Evolutionary conservation across 1,140 invertebrate species (phyloP), one percentile per base, ranked within the genome.

Genomic region (Anoplolepis gracilipes): DNA sequence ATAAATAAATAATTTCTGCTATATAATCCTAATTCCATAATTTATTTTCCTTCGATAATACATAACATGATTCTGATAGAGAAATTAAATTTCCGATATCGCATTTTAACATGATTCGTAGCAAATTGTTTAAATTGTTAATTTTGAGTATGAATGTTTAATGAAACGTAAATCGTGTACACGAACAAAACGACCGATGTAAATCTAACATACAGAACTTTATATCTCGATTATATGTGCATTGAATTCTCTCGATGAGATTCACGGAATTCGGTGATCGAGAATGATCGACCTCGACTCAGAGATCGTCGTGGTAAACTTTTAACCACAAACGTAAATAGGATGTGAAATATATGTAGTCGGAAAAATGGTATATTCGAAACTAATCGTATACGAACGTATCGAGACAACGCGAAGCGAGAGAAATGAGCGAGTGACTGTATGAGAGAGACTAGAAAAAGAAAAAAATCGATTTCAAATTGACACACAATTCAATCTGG

Each of bases 91-190:
- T 53, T 13, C 22, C 7, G 42, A 69, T 55, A 25, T 36, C 67
- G 5, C 22, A 13, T 28, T 36, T 19, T 39, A 62, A 13, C 13
- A 8, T 78, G n/a, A 49, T 65, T 13, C 57, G 22, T 22, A 64
- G 8, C 39, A 11, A n/a, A n/a, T 53, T 16, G 55, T 78, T 49
- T 33, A 78, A 64, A 78, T 78, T 53, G 36, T 67, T 69, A 79
- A 69, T 79, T 79, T 67, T 42, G n/a, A 4, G 16, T 8, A 64
- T 77, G 62, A 79, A 79, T 79, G 19, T 79, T 79, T 69, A 79
- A 79, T 13, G n/a, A 53, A 30, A 69, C 10, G 2, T 39, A 22
- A n/a, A 36, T 55, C 39, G 13, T 25, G 7, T 28, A 13, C 16
- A 62, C 61, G 6, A 62, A 30, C 25, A 25, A 62, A 67, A 53